phyloP scores from a whole-genome alignment of 2,888 invertebrate species.

The Calliopum simillimum region DNA sequence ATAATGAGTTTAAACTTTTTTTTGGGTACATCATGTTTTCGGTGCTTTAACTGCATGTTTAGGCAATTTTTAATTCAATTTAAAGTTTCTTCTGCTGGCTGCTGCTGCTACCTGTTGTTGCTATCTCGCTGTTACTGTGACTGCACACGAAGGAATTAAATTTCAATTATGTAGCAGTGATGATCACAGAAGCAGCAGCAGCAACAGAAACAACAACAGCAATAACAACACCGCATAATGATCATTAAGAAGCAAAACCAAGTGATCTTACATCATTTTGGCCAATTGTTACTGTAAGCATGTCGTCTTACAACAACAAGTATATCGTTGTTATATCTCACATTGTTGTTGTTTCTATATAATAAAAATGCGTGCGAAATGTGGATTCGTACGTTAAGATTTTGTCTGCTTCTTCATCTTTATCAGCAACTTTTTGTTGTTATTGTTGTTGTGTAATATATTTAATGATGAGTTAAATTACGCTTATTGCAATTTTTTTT shows the following conservation, averaged over 20 bases:
- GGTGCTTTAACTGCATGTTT: neutral
- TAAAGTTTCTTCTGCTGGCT: neutral
- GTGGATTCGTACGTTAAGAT: constrained; percentile 7
- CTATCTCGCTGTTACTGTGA: neutral
- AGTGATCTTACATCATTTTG: neutral
- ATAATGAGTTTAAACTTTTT: neutral
- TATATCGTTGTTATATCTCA: neutral
- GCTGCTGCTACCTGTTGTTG: neutral
- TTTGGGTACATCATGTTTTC: neutral
- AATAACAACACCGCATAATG: neutral
- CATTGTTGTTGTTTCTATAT: neutral
- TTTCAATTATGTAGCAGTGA: constrained; percentile 6
- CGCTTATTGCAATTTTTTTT: constrained; percentile 21
- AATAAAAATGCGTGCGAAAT: constrained; percentile 36
- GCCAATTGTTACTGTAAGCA: neutral
- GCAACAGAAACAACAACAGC: neutral
- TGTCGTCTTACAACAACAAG: neutral
- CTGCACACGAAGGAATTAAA: neutral
- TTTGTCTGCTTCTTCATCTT: too few relatives aligned
- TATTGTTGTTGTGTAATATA: constrained; percentile 11
- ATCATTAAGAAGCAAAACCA: too few relatives aligned
- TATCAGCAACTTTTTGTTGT: neutral
- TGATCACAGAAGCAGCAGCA: neutral
- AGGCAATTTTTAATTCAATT: constrained; percentile 14
- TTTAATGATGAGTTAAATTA: constrained; percentile 34